Evolutionary conservation across 1,140 invertebrate genomes (phyloP).

Genomic region (Sitobion miscanthi): DNA sequence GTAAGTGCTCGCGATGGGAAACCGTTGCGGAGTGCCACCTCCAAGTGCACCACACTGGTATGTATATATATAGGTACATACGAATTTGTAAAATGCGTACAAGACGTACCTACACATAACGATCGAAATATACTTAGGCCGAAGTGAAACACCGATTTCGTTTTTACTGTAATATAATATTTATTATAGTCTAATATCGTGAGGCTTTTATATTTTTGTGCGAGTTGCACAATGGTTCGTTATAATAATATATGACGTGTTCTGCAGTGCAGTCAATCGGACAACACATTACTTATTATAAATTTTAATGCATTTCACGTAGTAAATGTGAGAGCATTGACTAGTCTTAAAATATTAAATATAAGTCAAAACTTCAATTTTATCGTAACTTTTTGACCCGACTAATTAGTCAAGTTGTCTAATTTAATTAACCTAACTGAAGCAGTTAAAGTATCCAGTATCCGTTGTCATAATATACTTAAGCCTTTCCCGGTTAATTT

Average conservation of each 20-base stretch:
- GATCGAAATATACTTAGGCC: not conserved
- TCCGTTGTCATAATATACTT: no score
- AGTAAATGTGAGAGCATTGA: not conserved
- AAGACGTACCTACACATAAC: not conserved
- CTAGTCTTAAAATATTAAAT: not conserved
- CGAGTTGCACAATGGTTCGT: not conserved
- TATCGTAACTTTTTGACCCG: not conserved
- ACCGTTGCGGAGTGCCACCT: not conserved
- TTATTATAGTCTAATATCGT: not conserved
- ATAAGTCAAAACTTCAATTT: not conserved
- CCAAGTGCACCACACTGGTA: not conserved
- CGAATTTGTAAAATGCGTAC: not conserved
- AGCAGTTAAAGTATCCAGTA: no score
- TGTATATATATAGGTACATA: not conserved
- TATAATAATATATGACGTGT: not conserved
- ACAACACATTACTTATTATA: not conserved
- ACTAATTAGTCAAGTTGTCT: not conserved
- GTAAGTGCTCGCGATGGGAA: not conserved
- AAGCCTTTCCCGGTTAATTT: no score
- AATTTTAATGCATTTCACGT: not conserved
- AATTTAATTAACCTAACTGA: not conserved
- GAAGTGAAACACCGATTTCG: constrained; percentile 3
- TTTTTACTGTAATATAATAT: not conserved
- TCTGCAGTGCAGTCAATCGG: not conserved
- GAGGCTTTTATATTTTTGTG: not conserved